phyloP scores from a whole-genome alignment of 2,888 invertebrate species.

The Oligia latruncula region DNA sequence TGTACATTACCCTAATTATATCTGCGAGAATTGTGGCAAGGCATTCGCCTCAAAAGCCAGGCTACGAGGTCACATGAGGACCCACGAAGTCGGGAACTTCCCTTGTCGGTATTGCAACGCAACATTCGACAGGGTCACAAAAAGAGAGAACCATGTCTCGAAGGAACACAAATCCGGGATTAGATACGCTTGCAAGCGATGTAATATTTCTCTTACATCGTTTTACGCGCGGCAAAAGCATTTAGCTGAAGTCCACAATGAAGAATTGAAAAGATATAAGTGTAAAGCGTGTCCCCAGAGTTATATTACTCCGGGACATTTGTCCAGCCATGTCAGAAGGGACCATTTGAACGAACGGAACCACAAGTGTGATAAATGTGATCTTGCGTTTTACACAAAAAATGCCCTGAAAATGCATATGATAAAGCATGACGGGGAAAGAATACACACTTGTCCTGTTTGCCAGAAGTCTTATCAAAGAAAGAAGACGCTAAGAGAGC shows the following conservation, averaged over 20 bases:
- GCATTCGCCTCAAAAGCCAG: conserved; percentile 88
- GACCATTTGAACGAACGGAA: conserved; percentile 86
- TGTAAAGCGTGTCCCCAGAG: conserved; percentile 87
- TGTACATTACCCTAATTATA: conserved; percentile 87
- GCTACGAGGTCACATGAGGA: conserved; percentile 87
- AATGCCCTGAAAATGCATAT: conserved; percentile 90
- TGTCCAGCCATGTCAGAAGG: conserved; percentile 84
- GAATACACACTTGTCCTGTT: conserved; percentile 87
- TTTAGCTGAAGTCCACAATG: conserved; percentile 85
- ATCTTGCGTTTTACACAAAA: conserved; percentile 88
- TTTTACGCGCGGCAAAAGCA: conserved; percentile 87
- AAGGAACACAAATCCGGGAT: conserved; percentile 86
- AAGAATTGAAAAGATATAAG: conserved; percentile 85
- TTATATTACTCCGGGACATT: conserved; percentile 86
- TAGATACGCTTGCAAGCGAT: conserved; percentile 83
- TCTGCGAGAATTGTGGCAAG: conserved; percentile 89
- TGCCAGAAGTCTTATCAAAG: conserved; percentile 88
- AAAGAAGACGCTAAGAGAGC: conserved; percentile 84
- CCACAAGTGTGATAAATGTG: conserved; percentile 88
- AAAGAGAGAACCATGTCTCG: conserved; percentile 85
- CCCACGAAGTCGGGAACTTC: conserved; percentile 87
- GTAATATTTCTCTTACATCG: conserved; percentile 83
- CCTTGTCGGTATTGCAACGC: conserved; percentile 83
- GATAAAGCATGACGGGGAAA: conserved; percentile 89
- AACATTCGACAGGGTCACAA: conserved; percentile 84